phyloP scores from a whole-genome alignment of 2,113 vertebrate genomes.

The Vulpes lagopus region DNA sequence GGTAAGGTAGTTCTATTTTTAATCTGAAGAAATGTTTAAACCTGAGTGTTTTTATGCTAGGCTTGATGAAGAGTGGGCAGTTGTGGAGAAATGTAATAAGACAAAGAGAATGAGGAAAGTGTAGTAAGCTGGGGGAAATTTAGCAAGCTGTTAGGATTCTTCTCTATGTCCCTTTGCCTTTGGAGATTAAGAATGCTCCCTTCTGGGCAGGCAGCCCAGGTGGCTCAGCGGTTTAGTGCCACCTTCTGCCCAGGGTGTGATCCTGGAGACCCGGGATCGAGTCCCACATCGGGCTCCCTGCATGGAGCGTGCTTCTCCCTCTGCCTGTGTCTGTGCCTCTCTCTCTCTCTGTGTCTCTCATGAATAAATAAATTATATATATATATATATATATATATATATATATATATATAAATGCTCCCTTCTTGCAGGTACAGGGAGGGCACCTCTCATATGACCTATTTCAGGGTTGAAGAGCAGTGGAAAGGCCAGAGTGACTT shows the following conservation, averaged over 20 bases:
- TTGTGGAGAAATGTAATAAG: background rate
- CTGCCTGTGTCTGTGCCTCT: too few species aligned
- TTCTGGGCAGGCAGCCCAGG: background rate
- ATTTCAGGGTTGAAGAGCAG: background rate
- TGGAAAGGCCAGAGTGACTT: background rate
- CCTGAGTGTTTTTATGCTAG: background rate
- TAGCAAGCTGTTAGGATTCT: conserved; percentile 9
- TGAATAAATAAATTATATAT: too few species aligned
- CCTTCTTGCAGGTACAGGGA: background rate
- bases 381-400: too few species aligned
- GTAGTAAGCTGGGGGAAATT: background rate
- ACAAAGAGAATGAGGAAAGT: background rate
- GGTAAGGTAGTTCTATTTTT: background rate
- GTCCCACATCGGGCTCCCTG: too few species aligned
- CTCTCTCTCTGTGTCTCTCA: too few species aligned
- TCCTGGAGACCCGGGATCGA: too few species aligned
- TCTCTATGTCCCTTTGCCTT: background rate
- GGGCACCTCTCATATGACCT: background rate
- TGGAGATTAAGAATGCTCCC: background rate
- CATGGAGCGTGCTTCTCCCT: too few species aligned
- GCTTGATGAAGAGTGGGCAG: background rate
- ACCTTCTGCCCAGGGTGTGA: too few species aligned
- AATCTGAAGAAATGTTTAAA: background rate
- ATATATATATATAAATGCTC: background rate
- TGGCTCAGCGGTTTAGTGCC: too few species aligned